Evolutionary conservation across 2,888 invertebrate species (phyloP).

Genomic region (Beris morrisii): DNA sequence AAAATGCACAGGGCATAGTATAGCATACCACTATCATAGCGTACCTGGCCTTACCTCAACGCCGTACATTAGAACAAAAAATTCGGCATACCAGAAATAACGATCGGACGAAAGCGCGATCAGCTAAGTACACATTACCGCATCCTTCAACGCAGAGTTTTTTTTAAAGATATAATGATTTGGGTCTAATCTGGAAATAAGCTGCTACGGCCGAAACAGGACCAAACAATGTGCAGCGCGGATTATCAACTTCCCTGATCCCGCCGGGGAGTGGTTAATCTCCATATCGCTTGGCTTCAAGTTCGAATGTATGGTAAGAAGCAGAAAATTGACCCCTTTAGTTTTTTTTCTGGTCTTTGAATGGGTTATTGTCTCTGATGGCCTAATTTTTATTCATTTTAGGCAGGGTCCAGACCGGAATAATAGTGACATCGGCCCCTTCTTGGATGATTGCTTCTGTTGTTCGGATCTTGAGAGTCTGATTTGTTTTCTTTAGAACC

Average conservation of each 20-base stretch:
- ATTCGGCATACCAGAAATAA: constrained; percentile 24
- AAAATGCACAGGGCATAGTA: constrained; percentile 15
- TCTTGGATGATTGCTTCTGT: no score
- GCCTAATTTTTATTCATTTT: no score
- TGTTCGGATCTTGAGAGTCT: no score
- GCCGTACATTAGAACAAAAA: constrained; percentile 1
- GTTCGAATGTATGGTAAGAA: no score
- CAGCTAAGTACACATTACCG: constrained; percentile 7
- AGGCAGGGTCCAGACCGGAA: no score
- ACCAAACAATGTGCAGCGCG: constrained; percentile 3
- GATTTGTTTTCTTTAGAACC: no score
- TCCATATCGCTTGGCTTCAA: constrained; percentile 13
- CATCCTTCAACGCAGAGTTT: constrained; percentile 13
- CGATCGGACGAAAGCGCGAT: constrained; percentile 27
- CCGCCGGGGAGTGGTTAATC: constrained; percentile 14
- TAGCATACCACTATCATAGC: no score
- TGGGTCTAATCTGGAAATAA: constrained; percentile 30
- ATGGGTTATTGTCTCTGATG: no score
- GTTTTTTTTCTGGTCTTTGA: no score
- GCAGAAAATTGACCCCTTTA: no score
- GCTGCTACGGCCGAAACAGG: constrained; percentile 36
- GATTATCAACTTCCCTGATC: background rate
- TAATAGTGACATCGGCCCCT: no score
- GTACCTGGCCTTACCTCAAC: background rate
- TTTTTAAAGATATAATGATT: background rate